phyloP scores from a whole-genome alignment of 2,113 vertebrate genomes.

The Cyprinus carpio region DNA sequence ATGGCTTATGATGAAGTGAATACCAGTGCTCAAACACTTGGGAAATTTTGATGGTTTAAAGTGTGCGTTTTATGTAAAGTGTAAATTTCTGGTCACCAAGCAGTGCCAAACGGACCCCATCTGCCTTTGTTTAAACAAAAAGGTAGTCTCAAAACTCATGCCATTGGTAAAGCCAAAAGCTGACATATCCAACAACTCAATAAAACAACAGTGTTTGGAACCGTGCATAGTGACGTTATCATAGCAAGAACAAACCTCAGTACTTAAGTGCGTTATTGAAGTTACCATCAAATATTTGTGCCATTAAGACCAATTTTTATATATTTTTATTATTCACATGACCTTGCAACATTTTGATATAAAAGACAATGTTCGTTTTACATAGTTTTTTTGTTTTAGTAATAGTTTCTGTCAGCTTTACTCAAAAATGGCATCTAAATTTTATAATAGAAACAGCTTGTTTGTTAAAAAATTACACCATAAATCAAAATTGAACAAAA shows the following conservation, averaged over 20 bases:
- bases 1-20: constrained; percentile 25
- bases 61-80: background rate
- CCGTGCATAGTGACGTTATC: background rate
- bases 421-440: too few species aligned
- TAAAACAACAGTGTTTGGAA: background rate
- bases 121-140: background rate
- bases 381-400: background rate
- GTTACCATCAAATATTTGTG: background rate
- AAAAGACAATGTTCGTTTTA: background rate
- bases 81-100: background rate
- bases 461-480: background rate
- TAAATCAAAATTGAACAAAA: background rate
- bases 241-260: background rate
- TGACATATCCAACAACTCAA: background rate
- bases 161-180: background rate
- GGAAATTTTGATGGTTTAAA: background rate
- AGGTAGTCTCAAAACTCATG: background rate
- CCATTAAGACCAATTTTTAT: background rate
- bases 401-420: background rate
- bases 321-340: background rate
- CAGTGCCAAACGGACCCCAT: background rate
- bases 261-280: background rate
- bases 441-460: background rate
- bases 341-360: background rate
- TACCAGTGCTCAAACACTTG: constrained; percentile 26